These are phyloP conservation scores for Huso huso DNA, from an alignment of 2,797 vertebrate species.

Conservation along the genomic window DNA sequence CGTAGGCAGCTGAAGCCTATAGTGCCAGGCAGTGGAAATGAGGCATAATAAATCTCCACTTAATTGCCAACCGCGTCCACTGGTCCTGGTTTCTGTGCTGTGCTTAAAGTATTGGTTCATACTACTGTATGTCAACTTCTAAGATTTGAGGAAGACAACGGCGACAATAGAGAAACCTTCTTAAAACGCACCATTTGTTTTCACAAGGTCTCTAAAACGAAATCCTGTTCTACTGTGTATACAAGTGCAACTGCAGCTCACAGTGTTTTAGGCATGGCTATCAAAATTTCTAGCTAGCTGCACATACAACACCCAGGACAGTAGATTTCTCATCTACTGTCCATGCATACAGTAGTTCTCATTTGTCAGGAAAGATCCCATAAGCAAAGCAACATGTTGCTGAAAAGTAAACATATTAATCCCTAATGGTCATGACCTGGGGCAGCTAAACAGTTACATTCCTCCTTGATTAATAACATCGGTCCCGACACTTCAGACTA, in stretches of 20 bases:
- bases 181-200: no score
- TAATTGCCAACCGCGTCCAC: no score
- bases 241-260: neutral
- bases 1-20: no score
- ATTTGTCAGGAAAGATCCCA: slow-evolving; percentile 26
- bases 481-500: slow-evolving; percentile 23
- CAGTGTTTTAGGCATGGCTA: neutral
- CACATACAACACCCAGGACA: neutral
- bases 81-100: no score
- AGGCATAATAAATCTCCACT: no score
- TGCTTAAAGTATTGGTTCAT: no score
- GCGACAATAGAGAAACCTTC: no score
- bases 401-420: slow-evolving; percentile 29
- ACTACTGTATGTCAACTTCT: no score
- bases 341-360: slow-evolving; percentile 5
- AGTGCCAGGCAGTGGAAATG: no score
- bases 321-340: slow-evolving; percentile 11
- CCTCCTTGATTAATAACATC: slow-evolving; percentile 23
- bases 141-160: no score
- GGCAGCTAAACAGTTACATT: slow-evolving; percentile 26
- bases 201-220: no score
- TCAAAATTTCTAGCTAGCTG: neutral
- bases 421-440: slow-evolving; percentile 10
- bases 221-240: no score
- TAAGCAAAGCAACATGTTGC: slow-evolving; percentile 24